Evolutionary conservation across 1,140 invertebrate genomes (phyloP).

Genomic region (Pogonus chalceus): DNA sequence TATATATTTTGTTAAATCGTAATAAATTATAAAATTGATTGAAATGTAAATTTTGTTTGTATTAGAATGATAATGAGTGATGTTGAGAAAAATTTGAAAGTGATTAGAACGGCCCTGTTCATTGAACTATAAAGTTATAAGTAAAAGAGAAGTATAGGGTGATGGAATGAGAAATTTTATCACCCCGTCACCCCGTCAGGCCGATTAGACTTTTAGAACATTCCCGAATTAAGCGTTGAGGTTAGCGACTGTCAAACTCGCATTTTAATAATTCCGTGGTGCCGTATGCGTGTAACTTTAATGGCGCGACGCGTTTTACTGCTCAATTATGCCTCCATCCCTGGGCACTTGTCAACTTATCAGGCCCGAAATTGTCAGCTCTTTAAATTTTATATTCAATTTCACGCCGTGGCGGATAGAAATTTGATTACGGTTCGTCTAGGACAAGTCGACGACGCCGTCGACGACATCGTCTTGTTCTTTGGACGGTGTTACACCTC

Average conservation of each 20-base stretch:
- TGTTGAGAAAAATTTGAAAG: neutral
- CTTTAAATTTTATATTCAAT: constrained; percentile 31
- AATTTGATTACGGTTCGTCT: constrained; percentile 26
- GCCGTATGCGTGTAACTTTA: constrained; percentile 13
- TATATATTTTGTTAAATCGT: no score
- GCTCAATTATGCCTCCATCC: constrained; percentile 27
- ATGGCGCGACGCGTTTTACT: constrained; percentile 23
- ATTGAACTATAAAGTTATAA: no score
- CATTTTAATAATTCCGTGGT: constrained; percentile 24
- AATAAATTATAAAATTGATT: no score
- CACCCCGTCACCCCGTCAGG: neutral
- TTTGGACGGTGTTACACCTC: constrained; percentile 10
- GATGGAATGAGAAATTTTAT: neutral
- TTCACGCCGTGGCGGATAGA: constrained; percentile 21
- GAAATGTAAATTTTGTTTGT: no score
- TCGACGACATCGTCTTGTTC: constrained; percentile 11
- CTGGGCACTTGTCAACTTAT: constrained; percentile 27
- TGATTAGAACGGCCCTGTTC: no score
- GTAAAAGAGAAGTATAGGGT: neutral
- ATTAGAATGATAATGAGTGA: no score
- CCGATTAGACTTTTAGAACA: neutral
- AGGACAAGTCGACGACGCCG: constrained; percentile 17
- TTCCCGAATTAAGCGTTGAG: constrained; percentile 7
- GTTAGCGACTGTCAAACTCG: constrained; percentile 22
- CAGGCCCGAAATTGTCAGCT: constrained; percentile 26